Evolutionary conservation across 2,888 invertebrate genomes (phyloP).

Genomic region (Caenorhabditis doughertyi): DNA sequence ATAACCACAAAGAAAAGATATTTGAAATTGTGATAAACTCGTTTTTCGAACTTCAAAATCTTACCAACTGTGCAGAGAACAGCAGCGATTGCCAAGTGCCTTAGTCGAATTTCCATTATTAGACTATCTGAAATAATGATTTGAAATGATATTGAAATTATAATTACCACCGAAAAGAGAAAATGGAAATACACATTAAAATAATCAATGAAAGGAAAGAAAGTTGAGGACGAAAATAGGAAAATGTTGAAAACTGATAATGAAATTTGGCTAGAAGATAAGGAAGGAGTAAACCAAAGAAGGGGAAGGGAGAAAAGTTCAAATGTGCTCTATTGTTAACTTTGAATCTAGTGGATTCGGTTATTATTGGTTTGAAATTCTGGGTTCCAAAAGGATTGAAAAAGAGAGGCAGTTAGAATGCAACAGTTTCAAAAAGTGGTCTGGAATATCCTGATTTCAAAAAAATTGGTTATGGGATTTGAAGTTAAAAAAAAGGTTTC

Average conservation of each 20-base stretch:
- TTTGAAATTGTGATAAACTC: not conserved
- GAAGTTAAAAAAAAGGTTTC: too few species aligned
- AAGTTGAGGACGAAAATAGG: slow-evolving; percentile 28
- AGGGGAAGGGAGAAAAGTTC: too few species aligned
- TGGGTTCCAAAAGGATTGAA: too few species aligned
- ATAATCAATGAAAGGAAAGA: not conserved
- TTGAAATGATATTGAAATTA: slow-evolving; percentile 4
- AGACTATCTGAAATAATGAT: slow-evolving; percentile 8
- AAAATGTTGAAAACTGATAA: slow-evolving; percentile 15
- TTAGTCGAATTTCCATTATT: slow-evolving; percentile 58
- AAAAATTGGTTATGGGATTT: too few species aligned
- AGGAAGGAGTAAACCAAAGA: slow-evolving; percentile 6
- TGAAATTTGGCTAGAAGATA: not conserved
- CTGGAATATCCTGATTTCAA: too few species aligned
- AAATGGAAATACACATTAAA: not conserved
- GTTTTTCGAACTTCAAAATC: slow-evolving; percentile 5
- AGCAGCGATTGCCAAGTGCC: slow-evolving; percentile 56
- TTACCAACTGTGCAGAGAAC: slow-evolving; percentile 56
- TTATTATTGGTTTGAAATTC: too few species aligned
- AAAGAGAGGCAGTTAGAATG: too few species aligned
- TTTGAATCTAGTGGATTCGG: too few species aligned
- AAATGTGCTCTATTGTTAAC: too few species aligned
- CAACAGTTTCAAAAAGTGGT: too few species aligned
- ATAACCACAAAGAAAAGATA: too few species aligned
- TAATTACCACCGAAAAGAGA: not conserved